Evolutionary conservation across 2,797 vertebrate genomes (phyloP).

Genomic region (Fistularia tabacaria): DNA sequence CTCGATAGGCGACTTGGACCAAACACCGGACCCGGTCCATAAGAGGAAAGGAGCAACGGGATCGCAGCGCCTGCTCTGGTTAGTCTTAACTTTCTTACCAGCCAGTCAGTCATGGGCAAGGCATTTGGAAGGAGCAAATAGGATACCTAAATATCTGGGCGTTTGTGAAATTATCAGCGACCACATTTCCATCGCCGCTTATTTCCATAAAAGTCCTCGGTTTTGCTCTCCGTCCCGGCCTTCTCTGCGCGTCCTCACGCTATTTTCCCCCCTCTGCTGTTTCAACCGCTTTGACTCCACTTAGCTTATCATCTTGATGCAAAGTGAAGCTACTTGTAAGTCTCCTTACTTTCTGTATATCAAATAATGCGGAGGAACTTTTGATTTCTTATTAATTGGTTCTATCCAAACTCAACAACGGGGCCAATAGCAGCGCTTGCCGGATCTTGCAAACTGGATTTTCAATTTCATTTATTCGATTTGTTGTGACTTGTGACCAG

Average conservation of each 20-base stretch:
- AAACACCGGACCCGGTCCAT: constrained; percentile 33
- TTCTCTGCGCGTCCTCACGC: background rate
- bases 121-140: constrained; percentile 48
- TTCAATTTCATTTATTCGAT: too few relatives aligned
- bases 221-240: constrained; percentile 6
- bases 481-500: too few relatives aligned
- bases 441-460: too few relatives aligned
- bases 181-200: constrained; percentile 52
- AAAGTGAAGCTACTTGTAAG: too few relatives aligned
- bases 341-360: too few relatives aligned
- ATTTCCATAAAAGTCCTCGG: constrained; percentile 58
- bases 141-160: constrained; percentile 50
- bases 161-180: constrained; percentile 47
- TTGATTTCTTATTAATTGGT: too few relatives aligned
- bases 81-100: constrained; percentile 33
- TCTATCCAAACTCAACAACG: too few relatives aligned
- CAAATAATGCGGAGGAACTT: too few relatives aligned
- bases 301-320: too few relatives aligned
- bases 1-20: constrained; percentile 53
- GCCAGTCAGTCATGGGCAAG: constrained; percentile 52
- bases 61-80: constrained; percentile 31
- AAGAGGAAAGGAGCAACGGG: constrained; percentile 36
- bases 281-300: too few relatives aligned
- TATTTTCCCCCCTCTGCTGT: too few relatives aligned
- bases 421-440: too few relatives aligned